A percentile compares a stretch with the other conserved stretches of the same genome.
phyloP scores from a whole-genome alignment of 1,140 invertebrate species.

The Atopsyche davidsoni region DNA sequence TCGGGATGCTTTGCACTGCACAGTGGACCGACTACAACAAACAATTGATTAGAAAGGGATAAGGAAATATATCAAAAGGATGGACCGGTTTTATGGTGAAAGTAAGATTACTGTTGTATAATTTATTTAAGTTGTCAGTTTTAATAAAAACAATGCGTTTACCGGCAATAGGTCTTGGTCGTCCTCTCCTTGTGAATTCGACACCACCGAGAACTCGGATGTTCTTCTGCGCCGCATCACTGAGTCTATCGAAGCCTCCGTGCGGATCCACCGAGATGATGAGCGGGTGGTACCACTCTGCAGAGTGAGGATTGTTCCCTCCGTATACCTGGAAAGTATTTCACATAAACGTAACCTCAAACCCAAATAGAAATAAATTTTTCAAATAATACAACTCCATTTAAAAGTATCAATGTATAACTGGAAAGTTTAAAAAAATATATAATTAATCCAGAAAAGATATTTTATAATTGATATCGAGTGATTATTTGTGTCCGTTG shows the following conservation, averaged over 20 bases:
- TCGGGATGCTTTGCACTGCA: conserved; percentile 63
- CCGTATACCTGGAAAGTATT: conserved; percentile 58
- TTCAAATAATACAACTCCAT: not conserved
- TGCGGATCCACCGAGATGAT: conserved; percentile 84
- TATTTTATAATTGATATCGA: not conserved
- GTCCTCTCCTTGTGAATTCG: conserved; percentile 72
- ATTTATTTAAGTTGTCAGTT: not conserved
- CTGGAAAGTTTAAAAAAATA: not conserved
- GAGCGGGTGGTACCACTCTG: conserved; percentile 84
- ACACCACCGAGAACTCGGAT: conserved; percentile 80
- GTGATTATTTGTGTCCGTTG: too few species aligned
- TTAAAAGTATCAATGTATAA: not conserved
- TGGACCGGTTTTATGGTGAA: too few species aligned
- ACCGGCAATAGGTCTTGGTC: conserved; percentile 69
- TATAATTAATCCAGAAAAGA: not conserved
- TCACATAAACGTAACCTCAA: too few species aligned
- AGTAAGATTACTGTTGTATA: too few species aligned
- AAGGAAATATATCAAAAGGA: too few species aligned
- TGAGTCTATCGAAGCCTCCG: conserved; percentile 72
- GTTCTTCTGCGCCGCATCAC: conserved; percentile 63
- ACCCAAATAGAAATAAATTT: too few species aligned
- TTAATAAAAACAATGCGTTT: conserved; percentile 10
- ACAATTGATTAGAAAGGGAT: conserved; percentile 8
- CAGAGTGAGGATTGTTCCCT: conserved; percentile 84
- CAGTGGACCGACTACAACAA: conserved; percentile 61